Percentiles rank a stretch among this genome's conserved stretches.
Evolutionary conservation across 2,888 invertebrate species (phyloP).

Genomic region (Stegophylla sp.): DNA sequence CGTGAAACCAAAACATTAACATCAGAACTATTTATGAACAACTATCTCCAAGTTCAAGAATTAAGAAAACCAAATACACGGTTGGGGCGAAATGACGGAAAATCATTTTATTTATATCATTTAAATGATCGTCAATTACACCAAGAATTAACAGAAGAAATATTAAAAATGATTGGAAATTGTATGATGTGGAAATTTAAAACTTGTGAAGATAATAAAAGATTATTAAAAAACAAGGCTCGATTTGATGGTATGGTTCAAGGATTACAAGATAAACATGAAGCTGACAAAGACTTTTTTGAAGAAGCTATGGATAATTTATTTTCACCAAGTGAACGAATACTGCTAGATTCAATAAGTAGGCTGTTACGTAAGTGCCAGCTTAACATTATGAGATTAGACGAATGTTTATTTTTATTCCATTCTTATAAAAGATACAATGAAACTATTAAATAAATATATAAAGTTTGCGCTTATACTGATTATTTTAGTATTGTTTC

Average conservation of each 20-base stretch:
- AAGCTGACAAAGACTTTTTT: conserved; percentile 45
- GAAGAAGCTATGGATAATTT: conserved; percentile 58
- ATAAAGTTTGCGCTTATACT: neutral
- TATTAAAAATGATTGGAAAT: conserved; percentile 54
- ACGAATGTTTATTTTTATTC: conserved; percentile 54
- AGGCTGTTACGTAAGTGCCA: conserved; percentile 51
- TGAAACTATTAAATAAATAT: conserved; percentile 45
- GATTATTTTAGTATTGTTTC: neutral
- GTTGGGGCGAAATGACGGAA: conserved; percentile 77
- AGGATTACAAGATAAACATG: conserved; percentile 53
- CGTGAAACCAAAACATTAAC: conserved; percentile 91
- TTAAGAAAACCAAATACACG: conserved; percentile 73
- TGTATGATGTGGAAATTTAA: conserved; percentile 56
- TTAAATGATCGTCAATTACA: conserved; percentile 69
- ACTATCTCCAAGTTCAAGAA: conserved; percentile 74
- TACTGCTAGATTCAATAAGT: conserved; percentile 47
- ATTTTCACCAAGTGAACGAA: conserved; percentile 53
- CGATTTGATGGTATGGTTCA: conserved; percentile 56
- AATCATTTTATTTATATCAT: conserved; percentile 80
- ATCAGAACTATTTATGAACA: conserved; percentile 83
- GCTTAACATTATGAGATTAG: conserved; percentile 51
- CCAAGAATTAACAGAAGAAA: conserved; percentile 54
- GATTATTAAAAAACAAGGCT: conserved; percentile 50
- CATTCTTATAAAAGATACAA: conserved; percentile 40
- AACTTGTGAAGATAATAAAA: conserved; percentile 53